Base-by-base conservation (phyloP, 1,140 invertebrate species). In the Lepidurus arcticus region DNA sequence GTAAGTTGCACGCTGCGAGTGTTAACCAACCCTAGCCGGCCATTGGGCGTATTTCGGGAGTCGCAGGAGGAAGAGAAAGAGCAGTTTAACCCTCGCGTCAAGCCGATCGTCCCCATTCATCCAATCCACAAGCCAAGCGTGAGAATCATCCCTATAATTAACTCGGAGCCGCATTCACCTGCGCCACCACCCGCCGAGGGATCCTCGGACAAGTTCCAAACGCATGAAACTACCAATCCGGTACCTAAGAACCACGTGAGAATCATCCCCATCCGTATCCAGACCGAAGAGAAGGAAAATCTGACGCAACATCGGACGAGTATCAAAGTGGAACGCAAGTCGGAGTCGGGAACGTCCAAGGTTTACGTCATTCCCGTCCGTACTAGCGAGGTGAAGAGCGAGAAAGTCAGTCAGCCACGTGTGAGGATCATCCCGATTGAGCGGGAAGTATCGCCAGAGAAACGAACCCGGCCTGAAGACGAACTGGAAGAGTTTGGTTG, bases 71-170 rank as follows among this genome's bases (percentile, higher is more conserved):
- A 65, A 65, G 53, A 47, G 16, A 16, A 65, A 65, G 53, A 7
- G 53, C 16, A 65, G 53, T 21, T 21, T 7, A 65, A 21, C 16
- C 21, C 16, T 65, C 53, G 21, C 53, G 16, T 1, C 8, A 16
- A 65, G 53, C 53, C 53, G 53, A 16, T 65, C 3, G 53, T 65
- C 16, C 13, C 53, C 53, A 16, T 65, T 65, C 53, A 65, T 4
- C 53, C 16, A 21, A 65, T 21, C 53, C 16, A 9, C 21, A 65
- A 13, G 4, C 53, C 53, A 5, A 65, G 53, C 4, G 53, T 65
- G 8, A 65, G 53, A 65, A 65, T 65, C 53, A 65, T 65, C 53
- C 53, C 53, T 65, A 65, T 65, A 65, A 65, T 65, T 65, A 65
- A 65, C 53, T 65, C 53, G 6, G 53, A 65, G 53, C 53, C 16